Evolutionary conservation across 1,140 invertebrate species (phyloP), one percentile per base, ranked within the genome.

Genomic region (Lerema accius): DNA sequence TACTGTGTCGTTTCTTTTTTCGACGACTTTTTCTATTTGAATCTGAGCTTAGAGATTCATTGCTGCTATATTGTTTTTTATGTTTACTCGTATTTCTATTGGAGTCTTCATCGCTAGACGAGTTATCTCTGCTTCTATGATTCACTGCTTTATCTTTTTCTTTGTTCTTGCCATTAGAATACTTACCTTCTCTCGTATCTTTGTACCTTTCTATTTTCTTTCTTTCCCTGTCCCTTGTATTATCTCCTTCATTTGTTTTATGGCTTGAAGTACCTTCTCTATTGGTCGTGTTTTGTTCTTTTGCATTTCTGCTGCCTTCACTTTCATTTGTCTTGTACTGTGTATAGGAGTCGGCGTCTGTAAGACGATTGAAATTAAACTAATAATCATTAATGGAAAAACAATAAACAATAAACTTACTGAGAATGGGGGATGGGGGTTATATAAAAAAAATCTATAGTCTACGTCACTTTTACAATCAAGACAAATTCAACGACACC

Each of bases 261-360:
- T 67, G 63, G 55, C 73, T 75, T 16, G 76, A 78, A 0, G 69
- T 62, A 37, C 67, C 63, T 60, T 82, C 73, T 53, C 10, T 68
- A 46, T 40, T 66, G 61, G 69, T 58, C 69, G 69, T 37, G 80
- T 86, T 73, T 76, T 78, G 10, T 39, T 59, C 40, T 42, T 70
- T 71, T 17, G 84, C 77, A 26, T 84, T 71, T 55, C 87, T 81
- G 23, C 69, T 49, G 16, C 35, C 13, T 0, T 42, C 9, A 69
- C 89, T 77, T 75, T 93, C 91, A 59, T 92, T 92, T 56, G 91
- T 92, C 71, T 94, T 95, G 63, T 94, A 95, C 71, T 94, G 92
- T 69, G 95, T 93, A 78, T 93, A 95, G 60, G 94, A 94, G 16
- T 92, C 93, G 3, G 92, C 90, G 92, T 95, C 95, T 95, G 70